Percentiles rank a stretch among this genome's conserved stretches.
phyloP scores from a whole-genome alignment of 2,888 invertebrate species.

The Liodrosophila aerea region DNA sequence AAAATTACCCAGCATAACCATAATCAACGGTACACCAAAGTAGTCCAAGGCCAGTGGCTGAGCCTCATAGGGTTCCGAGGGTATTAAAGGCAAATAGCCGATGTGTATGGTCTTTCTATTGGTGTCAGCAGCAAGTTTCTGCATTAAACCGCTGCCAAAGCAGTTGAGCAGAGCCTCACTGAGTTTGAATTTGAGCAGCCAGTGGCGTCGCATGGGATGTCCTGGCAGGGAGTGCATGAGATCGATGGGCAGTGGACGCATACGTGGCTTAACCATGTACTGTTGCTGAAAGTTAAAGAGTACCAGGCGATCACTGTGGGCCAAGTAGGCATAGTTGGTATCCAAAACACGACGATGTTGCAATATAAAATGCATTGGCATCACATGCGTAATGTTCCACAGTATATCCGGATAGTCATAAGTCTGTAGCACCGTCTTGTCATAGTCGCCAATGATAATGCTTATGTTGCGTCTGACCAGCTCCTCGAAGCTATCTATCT shows the following conservation, averaged over 20 bases:
- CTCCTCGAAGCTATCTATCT: slow-evolving; percentile 51
- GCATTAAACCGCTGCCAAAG: slow-evolving; percentile 53
- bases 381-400: slow-evolving; percentile 45
- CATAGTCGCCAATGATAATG: slow-evolving; percentile 50
- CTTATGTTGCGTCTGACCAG: slow-evolving; percentile 42
- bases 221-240: slow-evolving; percentile 53
- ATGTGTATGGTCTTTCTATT: slow-evolving; percentile 36
- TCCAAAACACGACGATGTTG: slow-evolving; percentile 50
- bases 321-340: slow-evolving; percentile 47
- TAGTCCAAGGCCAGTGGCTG: slow-evolving; percentile 44
- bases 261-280: slow-evolving; percentile 48
- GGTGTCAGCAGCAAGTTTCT: slow-evolving; percentile 52
- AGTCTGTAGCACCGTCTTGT: slow-evolving; percentile 31
- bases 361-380: slow-evolving; percentile 39
- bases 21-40: slow-evolving; percentile 40
- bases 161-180: slow-evolving; percentile 53
- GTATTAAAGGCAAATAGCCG: slow-evolving; percentile 43
- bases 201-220: slow-evolving; percentile 55
- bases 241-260: slow-evolving; percentile 44
- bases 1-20: slow-evolving; percentile 16
- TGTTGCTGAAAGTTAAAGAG: slow-evolving; percentile 53
- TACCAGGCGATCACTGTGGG: slow-evolving; percentile 42
- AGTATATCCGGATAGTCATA: slow-evolving; percentile 45
- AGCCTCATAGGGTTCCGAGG: slow-evolving; percentile 35
- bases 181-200: slow-evolving; percentile 53